Base-by-base conservation (phyloP, 2,888 invertebrate genomes). In the Orchesellides sinensis region DNA sequence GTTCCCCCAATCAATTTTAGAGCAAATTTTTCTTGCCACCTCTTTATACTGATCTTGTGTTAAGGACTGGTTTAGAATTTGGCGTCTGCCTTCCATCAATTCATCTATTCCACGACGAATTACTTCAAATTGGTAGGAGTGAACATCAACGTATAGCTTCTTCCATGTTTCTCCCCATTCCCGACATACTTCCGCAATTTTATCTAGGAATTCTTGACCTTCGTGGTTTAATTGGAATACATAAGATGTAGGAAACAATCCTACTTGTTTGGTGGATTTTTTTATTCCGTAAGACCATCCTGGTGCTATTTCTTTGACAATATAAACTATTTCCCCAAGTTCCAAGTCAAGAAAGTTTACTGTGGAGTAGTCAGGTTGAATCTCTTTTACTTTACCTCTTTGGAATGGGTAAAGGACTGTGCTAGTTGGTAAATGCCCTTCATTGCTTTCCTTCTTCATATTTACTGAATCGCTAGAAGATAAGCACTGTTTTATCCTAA, bases 101-200 rank as follows among this genome's bases (percentile, higher is more conserved):
- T 98, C 96, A 75, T 95, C 91, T 96, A 98, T 98, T 73, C 96
- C 96, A 89, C 96, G 95, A 27, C 95, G 93, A 65, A 98, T 92
- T n/a, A 81, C 80, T 32, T 84, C 84, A 66, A 84, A 83, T 45
- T 87, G 86, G 45, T 87, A 87, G 0, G 84, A 79, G 29, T 80
- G 82, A 5, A 84, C 86, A 21, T 97, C 97, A 93, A 97, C 95
- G 92, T 95, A 98, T 59, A 97, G 92, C 88, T 94, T 94, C 89
- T 97, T 97, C 98, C 98, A 98, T 86, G 96, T 94, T 87, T 95
- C 92, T 17, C 95, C 95, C 98, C 98, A 98, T 93, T 98, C 98
- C 89, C 97, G 92, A 56, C 98, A 91, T 0, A 97, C 97, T 85
- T 96, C 94, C 0, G 96, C 96, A 72, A 97, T 96, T 91, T 98